These are phyloP conservation scores for Serinus canaria DNA, from an alignment of 2,113 vertebrate genomes.

Conservation along the genomic window DNA sequence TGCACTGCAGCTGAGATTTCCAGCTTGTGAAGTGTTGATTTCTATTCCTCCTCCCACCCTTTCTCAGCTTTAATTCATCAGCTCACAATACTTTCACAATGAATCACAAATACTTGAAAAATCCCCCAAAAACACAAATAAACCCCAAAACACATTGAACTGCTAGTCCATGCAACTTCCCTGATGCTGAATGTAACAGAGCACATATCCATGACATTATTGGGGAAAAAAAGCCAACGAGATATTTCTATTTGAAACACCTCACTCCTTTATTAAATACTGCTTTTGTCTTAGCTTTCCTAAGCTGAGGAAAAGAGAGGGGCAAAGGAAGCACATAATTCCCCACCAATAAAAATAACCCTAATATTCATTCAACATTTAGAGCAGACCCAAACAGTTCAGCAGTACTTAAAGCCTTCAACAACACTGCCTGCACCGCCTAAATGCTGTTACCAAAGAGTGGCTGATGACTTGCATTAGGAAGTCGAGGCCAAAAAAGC, in stretches of 20 bases:
- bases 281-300: background rate
- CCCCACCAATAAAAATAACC: background rate
- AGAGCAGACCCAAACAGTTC: background rate
- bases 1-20: background rate
- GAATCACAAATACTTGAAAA: background rate
- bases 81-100: background rate
- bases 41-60: background rate
- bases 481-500: constrained; percentile 6
- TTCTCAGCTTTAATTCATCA: background rate
- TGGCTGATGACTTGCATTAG: background rate
- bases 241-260: background rate
- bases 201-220: background rate
- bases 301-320: background rate
- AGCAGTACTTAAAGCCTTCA: background rate
- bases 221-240: accelerated
- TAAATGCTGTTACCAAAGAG: background rate
- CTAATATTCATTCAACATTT: background rate
- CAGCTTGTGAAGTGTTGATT: background rate
- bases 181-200: background rate
- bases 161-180: background rate
- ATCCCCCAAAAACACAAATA: background rate
- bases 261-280: background rate
- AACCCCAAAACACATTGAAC: background rate
- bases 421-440: background rate
- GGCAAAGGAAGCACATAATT: background rate